Base-by-base conservation (phyloP, 2,888 invertebrate species). In the Pemphredon lugubris region DNA sequence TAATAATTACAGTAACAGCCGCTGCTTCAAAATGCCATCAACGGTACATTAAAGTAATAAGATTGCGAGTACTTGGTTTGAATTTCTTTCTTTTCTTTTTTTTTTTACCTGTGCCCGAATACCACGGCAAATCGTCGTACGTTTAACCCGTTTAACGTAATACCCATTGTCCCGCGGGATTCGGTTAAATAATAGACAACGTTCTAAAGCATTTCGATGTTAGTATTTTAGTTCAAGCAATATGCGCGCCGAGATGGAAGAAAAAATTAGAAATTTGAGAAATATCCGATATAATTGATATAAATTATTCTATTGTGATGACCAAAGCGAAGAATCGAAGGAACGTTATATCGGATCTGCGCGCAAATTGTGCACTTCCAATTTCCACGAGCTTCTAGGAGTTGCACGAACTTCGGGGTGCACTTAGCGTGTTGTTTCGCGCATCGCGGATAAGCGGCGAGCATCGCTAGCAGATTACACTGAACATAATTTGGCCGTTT, bases 1-100 rank as follows among this genome's bases (percentile, higher is more conserved):
- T 73, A 72, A 66, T 73, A 73, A 73, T 73, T 73, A 72, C 71
- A 61, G 44, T 26, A 71, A 71, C 60, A 32, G 57, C 34, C 45
- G 40, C 40, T 51, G 71, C 54, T 60, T 60, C 65, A 57, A 64
- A 71, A 73, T 71, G 57, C 59, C 60, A 71, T 71, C 66, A 48
- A 39, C 44, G 71, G 57, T 67, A 32, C 71, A 66, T 71, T 71
- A 40, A 48, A 54, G 60, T 66, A 73, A 73, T 73, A 73, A 73
- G 66, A 66, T 66, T 54, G 55, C 13, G 7, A 26, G 16, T 14
- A 26, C 16, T 32, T 16, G 55, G 55, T 55, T 55, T 18, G 37
- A 23, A 47, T 69, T 61, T 70, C 69, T 71, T 57, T 16, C 6
- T 11, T n/a, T n/a, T n/a, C n/a, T n/a, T n/a, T n/a, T n/a, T n/a